Conservation (phyloP, 2,888 invertebrate species). For the Geotrupes spiniger region DNA sequence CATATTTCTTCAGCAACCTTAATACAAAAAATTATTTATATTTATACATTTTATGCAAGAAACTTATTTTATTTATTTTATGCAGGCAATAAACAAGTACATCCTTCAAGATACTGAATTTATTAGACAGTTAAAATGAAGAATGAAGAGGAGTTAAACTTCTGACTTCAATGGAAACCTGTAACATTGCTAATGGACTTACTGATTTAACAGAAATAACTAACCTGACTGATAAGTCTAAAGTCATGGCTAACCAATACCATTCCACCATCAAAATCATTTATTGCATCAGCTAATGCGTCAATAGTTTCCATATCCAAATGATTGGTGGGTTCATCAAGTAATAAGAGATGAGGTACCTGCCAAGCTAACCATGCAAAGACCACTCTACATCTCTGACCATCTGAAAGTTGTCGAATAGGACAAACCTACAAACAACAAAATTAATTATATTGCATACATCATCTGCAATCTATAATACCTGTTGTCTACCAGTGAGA, state of each 20-base stretch:
- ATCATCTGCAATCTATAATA: constrained; percentile 41
- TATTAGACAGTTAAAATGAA: no score
- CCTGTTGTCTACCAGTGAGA: constrained; percentile 93
- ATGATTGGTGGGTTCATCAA: constrained; percentile 89
- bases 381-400: constrained; percentile 96
- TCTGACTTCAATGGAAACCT: no score
- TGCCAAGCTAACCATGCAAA: constrained; percentile 99
- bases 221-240: constrained; percentile 95
- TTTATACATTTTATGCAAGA: no score
- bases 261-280: constrained; percentile 97
- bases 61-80: not conserved
- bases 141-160: no score
- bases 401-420: constrained; percentile 93
- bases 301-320: constrained; percentile 98
- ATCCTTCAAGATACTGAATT: no score
- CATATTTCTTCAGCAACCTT: constrained; percentile 99
- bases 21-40: constrained; percentile 31
- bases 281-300: constrained; percentile 95
- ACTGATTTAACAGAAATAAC: no score
- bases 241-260: constrained; percentile 99
- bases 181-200: no score
- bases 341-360: constrained; percentile 86
- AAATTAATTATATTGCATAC: constrained; percentile 1
- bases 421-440: constrained; percentile 72
- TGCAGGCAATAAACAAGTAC: no score